Evolutionary conservation across 2,888 invertebrate species (phyloP).

Genomic region (Poecilobothrus nobilitatus): DNA sequence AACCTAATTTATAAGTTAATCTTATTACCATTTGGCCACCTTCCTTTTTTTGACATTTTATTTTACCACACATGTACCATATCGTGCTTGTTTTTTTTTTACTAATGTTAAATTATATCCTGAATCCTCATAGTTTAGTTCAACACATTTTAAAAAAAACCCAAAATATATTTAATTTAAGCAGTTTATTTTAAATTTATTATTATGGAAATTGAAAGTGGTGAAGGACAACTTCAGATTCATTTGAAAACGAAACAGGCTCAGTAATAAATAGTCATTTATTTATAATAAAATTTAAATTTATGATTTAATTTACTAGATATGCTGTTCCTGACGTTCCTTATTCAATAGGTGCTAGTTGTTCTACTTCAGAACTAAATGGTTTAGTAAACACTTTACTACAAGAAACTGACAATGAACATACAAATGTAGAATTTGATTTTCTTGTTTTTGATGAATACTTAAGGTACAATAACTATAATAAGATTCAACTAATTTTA

Average conservation of each 20-base stretch:
- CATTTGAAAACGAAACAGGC: slow-evolving; percentile 72
- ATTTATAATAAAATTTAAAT: not conserved
- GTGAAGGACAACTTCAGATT: slow-evolving; percentile 62
- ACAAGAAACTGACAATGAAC: slow-evolving; percentile 47
- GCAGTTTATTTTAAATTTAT: slow-evolving; percentile 13
- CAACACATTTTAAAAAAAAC: no score
- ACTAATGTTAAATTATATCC: no score
- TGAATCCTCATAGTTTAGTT: no score
- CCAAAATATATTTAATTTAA: no score
- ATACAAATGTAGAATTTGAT: slow-evolving; percentile 63
- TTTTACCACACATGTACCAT: no score
- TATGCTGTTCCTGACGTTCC: slow-evolving; percentile 82
- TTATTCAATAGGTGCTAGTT: slow-evolving; percentile 68
- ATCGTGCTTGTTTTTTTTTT: no score
- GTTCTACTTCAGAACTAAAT: slow-evolving; percentile 62
- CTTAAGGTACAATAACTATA: slow-evolving; percentile 47
- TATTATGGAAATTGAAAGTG: slow-evolving; percentile 38
- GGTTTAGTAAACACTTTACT: slow-evolving; percentile 70
- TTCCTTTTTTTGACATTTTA: no score
- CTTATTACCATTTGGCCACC: no score
- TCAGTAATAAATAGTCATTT: slow-evolving; percentile 51
- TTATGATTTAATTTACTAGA: slow-evolving; percentile 44
- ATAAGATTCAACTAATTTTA: not conserved
- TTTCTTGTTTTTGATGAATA: slow-evolving; percentile 81
- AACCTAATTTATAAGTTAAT: no score